These are phyloP conservation scores for Hetaerina titia DNA, from an alignment of 2,888 invertebrate genomes.

Conservation along the genomic window DNA sequence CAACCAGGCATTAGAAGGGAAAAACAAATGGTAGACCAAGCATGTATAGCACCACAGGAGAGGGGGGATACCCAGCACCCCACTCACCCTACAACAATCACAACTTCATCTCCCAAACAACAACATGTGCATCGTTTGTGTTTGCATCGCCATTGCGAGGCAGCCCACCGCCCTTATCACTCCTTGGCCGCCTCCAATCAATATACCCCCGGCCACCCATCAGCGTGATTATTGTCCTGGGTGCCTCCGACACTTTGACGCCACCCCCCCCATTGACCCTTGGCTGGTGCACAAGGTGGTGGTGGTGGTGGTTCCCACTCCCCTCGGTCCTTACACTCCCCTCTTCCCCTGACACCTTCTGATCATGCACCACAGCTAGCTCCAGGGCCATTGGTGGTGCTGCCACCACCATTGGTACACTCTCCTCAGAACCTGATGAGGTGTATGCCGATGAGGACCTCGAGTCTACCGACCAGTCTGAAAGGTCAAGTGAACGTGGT, in stretches of 20 bases:
- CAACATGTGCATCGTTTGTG: constrained; percentile 92
- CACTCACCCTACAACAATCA: constrained; percentile 76
- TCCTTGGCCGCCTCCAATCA: constrained; percentile 88
- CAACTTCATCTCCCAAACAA: constrained; percentile 93
- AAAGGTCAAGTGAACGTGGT: constrained; percentile 89
- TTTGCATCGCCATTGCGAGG: constrained; percentile 81
- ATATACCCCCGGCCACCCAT: constrained; percentile 94
- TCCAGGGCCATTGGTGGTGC: constrained; percentile 79
- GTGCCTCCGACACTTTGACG: constrained; percentile 76
- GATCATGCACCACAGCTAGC: neutral
- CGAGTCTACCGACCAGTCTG: constrained; percentile 93
- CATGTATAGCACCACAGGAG: constrained; percentile 14
- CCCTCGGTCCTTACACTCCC: constrained; percentile 66
- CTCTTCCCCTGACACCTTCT: constrained; percentile 34
- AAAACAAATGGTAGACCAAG: neutral
- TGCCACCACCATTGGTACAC: constrained; percentile 80
- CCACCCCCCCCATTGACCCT: constrained; percentile 75
- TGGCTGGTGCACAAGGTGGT: neutral
- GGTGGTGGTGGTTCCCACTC: constrained; percentile 67
- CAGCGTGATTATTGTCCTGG: constrained; percentile 89
- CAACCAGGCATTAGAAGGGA: neutral
- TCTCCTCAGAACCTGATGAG: constrained; percentile 91
- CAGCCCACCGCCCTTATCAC: constrained; percentile 78
- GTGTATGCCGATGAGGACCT: constrained; percentile 89
- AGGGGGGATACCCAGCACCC: neutral